Evolutionary conservation across 2,888 invertebrate genomes (phyloP).

Genomic region (Troglohyphantes excavatus): DNA sequence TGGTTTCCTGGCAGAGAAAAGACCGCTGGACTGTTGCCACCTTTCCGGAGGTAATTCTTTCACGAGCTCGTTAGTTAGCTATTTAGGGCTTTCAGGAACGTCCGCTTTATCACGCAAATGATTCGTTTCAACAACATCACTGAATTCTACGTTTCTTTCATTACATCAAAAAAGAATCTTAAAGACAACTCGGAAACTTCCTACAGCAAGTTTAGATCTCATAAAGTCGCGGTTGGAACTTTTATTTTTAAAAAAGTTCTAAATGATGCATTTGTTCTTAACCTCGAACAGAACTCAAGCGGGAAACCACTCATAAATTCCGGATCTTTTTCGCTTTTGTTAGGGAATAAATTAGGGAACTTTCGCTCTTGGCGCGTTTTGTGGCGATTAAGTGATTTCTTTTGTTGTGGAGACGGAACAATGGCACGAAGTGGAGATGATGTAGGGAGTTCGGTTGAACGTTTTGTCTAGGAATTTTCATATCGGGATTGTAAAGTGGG

Average conservation of each 20-base stretch:
- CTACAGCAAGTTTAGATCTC: no score
- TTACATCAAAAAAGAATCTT: neutral
- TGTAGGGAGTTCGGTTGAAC: neutral
- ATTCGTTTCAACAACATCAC: constrained; percentile 59
- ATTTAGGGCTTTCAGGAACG: constrained; percentile 60
- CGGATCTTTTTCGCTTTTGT: neutral
- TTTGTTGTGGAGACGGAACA: constrained; percentile 10
- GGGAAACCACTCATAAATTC: neutral
- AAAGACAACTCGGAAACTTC: constrained; percentile 19
- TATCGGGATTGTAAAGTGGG: no score
- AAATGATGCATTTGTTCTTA: constrained; percentile 27
- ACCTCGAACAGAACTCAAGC: constrained; percentile 3
- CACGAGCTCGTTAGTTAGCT: constrained; percentile 69
- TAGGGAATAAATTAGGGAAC: constrained; percentile 27
- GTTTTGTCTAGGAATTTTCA: neutral
- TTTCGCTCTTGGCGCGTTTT: neutral
- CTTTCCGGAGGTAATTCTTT: constrained; percentile 54
- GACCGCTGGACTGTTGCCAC: constrained; percentile 62
- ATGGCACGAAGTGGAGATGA: neutral
- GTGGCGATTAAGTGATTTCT: neutral
- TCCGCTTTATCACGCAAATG: constrained; percentile 67
- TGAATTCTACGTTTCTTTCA: constrained; percentile 36
- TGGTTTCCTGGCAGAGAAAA: constrained; percentile 46
- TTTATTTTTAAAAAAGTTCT: neutral
- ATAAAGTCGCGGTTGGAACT: neutral